Conservation (phyloP, 1,140 invertebrate species). For the Drosophila pruinosa region DNA sequence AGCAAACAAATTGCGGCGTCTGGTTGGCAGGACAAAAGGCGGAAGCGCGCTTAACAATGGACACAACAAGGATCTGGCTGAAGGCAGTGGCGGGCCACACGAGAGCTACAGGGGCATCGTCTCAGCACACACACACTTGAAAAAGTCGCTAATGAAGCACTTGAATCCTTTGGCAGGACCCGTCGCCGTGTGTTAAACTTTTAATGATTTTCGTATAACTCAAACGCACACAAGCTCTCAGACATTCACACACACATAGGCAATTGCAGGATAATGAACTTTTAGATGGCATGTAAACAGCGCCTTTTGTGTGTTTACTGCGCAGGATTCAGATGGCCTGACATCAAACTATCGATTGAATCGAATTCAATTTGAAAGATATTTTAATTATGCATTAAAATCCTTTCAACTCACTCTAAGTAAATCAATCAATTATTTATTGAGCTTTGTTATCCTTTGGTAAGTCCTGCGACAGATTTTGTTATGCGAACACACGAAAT, state of each 20-base stretch:
- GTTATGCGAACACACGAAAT: not conserved
- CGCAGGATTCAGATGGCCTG: constrained; percentile 55
- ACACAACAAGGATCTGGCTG: constrained; percentile 8
- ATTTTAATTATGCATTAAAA: constrained; percentile 47
- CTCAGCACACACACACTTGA: constrained; percentile 63
- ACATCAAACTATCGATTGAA: constrained; percentile 60
- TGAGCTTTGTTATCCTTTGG: constrained; percentile 2
- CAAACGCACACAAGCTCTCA: constrained; percentile 27
- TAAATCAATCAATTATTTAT: constrained; percentile 50
- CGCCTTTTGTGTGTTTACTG: constrained; percentile 42
- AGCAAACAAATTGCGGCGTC: constrained; percentile 64
- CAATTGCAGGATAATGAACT: constrained; percentile 74
- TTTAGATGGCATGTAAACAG: constrained; percentile 66
- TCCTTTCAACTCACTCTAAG: constrained; percentile 9
- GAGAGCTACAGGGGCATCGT: constrained; percentile 1
- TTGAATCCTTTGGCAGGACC: constrained; percentile 51
- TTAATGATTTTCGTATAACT: constrained; percentile 73
- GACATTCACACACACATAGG: constrained; percentile 22
- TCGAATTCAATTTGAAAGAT: not conserved
- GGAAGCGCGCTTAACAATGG: constrained; percentile 68
- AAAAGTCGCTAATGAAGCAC: constrained; percentile 81
- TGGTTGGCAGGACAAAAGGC: constrained; percentile 50
- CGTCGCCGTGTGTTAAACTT: constrained; percentile 64
- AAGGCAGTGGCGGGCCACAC: not conserved
- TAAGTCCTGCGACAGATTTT: constrained; percentile 1